Base-by-base conservation (phyloP, 2,113 vertebrate species). In the Mustelus asterias region DNA sequence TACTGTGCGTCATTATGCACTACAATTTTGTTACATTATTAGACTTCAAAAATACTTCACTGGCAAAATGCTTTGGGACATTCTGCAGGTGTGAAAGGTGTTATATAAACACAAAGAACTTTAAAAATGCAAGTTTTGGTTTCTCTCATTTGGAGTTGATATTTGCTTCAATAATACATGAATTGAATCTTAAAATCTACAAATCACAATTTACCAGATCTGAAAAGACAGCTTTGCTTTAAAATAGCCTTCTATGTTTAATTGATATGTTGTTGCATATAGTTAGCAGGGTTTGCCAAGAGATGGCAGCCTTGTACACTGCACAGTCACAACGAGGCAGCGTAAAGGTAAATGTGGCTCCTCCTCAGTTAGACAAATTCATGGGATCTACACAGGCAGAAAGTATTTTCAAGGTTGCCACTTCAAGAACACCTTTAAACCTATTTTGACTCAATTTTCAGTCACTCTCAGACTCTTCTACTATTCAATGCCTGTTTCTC, bases 241-340 rank as follows among this genome's bases (percentile, higher is more conserved):
- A 65, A 65, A 37, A 65, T 65, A 33, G 26, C 60, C 20, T 44
- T 20, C 14, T 8, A 20, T 44, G 37, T 93, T 93, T 65, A 92
- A 92, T 58, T 65, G 6, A 6, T 37, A 18, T 93, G 29, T 92
- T 92, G 29, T 65, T 93, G 94, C 67, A 1, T 33, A 33, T 67
- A 54, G 41, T 72, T 70, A n/a, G 22, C 22, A 41, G 65, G 33
- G 44, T 94, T 70, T 29, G 3, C 94, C 94, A 70, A 54, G 94
- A 95, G 94, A 26, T 95, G 94, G 94, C 94, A 95, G 69, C 11
- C 94, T 95, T 72, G 69, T 72, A 69, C 93, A 69, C 65, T 94
- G 37, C 13, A 94, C 24, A 54, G 41, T 72, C 24, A 29, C 69
- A 72, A 14, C 37, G 89, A 93, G 16, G 18, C 29, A 65, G 89